Evolutionary conservation across 2,888 invertebrate species (phyloP), one percentile per base, ranked within the genome.

Genomic region (Perithous albicinctus): DNA sequence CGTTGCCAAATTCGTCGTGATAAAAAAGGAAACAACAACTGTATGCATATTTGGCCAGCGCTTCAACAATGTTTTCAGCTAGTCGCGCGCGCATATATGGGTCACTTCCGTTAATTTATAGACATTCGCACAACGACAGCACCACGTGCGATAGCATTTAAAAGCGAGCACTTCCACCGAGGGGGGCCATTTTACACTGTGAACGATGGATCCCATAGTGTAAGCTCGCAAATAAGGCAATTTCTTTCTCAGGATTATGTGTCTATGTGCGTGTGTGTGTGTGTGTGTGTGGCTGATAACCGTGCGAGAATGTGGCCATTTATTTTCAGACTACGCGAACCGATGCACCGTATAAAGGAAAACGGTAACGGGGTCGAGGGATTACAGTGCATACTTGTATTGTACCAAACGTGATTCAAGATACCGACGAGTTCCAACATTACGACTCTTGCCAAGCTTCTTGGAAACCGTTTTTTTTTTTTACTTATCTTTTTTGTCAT

Each of bases 311-410:
- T 66, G 72, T 48, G 59, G 32, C 38, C 43, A 35, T 61, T 61
- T 61, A 63, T 73, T 76, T 59, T 54, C 67, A 61, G 64, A 35
- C 12, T 51, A 80, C 35, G 61, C 76, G 66, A 64, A 76, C 41
- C 12, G 56, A 56, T 29, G 67, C 7, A 38, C 18, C 54, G 43
- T 46, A 67, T 67, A 35, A 61, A 54, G 67, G 32, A 51, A 80
- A 77, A 77, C 61, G 35, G 66, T 80, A 77, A 77, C 76, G 80
- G 61, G 66, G 72, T 72, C 80, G 77, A 38, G 29, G 48, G 59
- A 80, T 76, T 67, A 76, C 80, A 35, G 26, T 23, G 15, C 12
- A 43, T 54, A 10, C 54, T n/a, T n/a, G 15, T 23, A 46, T 56
- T 61, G 61, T 20, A 35, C 61, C n/a, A 38, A 18, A 35, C 35